These are phyloP conservation scores for Strigamia crassipes DNA, from an alignment of 2,888 invertebrate species.

Conservation along the genomic window DNA sequence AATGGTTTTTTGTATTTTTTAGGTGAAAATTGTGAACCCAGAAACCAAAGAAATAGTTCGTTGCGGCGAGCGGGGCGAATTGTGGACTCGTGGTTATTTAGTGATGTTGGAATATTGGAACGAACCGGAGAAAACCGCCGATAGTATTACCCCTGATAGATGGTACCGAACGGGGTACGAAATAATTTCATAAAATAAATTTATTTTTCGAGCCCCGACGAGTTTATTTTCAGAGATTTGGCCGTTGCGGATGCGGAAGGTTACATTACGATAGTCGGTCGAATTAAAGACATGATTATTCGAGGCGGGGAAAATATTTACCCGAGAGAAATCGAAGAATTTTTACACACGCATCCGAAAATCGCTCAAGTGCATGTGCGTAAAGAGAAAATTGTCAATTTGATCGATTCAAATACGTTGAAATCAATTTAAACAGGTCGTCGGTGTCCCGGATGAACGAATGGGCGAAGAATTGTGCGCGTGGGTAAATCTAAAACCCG, in stretches of 20 bases:
- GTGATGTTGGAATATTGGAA: constrained; percentile 81
- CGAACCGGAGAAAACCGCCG: constrained; percentile 74
- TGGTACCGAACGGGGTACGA: constrained; percentile 81
- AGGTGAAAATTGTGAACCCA: constrained; percentile 39
- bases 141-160: constrained; percentile 69
- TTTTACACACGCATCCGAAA: constrained; percentile 61
- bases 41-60: constrained; percentile 64
- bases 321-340: constrained; percentile 63
- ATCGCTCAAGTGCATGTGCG: constrained; percentile 58
- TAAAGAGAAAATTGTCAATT: constrained; percentile 60
- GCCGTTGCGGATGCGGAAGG: constrained; percentile 56
- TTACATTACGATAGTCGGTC: constrained; percentile 62
- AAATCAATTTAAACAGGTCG: constrained; percentile 52
- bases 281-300: constrained; percentile 63
- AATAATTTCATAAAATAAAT: neutral
- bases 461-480: constrained; percentile 65
- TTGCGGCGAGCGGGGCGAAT: constrained; percentile 74
- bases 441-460: constrained; percentile 63
- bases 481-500: constrained; percentile 65
- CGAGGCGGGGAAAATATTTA: constrained; percentile 65
- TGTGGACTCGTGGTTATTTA: constrained; percentile 73
- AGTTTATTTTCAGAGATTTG: constrained; percentile 4
- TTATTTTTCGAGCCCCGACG: neutral
- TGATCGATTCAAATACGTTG: constrained; percentile 54
- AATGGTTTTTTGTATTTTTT: neutral